Evolutionary conservation across 2,113 vertebrate species (phyloP).

Genomic region (Nestor notabilis): DNA sequence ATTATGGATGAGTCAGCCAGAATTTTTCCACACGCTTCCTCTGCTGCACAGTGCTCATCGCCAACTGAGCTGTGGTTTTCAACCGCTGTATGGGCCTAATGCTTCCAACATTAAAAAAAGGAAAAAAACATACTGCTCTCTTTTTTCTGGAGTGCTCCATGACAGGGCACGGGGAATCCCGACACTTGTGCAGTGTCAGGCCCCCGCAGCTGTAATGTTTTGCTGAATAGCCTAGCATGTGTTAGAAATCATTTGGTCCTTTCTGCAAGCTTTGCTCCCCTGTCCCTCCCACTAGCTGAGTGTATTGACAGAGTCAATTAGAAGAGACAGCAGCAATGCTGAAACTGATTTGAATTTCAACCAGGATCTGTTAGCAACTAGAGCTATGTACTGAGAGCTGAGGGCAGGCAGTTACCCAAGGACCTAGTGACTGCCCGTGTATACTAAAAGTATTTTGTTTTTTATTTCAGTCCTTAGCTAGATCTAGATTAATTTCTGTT

Average conservation of each 20-base stretch:
- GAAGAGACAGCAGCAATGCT: conserved; percentile 12
- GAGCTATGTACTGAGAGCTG: neutral
- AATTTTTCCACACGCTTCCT: neutral
- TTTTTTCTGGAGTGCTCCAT: neutral
- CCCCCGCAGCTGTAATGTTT: accelerated
- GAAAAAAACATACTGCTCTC: neutral
- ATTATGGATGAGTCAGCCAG: conserved; percentile 22
- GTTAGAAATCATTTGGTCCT: neutral
- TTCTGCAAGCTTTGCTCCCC: neutral
- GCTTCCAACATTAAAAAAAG: neutral
- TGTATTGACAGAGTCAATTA: neutral
- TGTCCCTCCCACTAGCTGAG: neutral
- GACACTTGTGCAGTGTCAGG: neutral
- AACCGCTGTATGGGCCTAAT: neutral
- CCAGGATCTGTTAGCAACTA: neutral
- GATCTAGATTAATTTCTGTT: neutral
- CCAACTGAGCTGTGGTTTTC: neutral
- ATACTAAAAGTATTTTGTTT: neutral
- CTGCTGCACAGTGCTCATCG: neutral
- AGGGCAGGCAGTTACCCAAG: neutral
- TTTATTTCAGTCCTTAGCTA: neutral
- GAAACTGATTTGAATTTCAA: conserved; percentile 44
- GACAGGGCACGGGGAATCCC: neutral
- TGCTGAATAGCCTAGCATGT: neutral
- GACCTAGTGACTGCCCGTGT: neutral